Percentiles rank a stretch among this genome's conserved stretches.
Evolutionary conservation across 2,113 vertebrate species (phyloP).

Genomic region (Gymnobelideus leadbeateri): DNA sequence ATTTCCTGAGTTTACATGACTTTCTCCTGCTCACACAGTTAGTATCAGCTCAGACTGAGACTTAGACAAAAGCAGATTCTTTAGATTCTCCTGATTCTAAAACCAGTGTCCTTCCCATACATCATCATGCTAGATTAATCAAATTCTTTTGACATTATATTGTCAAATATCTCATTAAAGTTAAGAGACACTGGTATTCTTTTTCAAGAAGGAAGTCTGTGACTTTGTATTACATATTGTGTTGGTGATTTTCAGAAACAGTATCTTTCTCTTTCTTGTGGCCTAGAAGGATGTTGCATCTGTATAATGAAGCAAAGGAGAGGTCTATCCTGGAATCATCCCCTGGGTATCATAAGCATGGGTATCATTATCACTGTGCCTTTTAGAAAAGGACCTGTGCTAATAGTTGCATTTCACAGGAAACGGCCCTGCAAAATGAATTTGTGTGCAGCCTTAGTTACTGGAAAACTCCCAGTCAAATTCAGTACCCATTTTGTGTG

Average conservation of each 20-base stretch:
- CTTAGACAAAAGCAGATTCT: neutral
- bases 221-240: neutral
- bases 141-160: neutral
- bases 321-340: neutral
- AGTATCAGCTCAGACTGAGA: neutral
- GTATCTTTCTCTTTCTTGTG: neutral
- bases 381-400: neutral
- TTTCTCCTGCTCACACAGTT: neutral
- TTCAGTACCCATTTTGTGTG: neutral
- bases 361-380: neutral
- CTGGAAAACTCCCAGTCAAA: neutral
- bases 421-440: neutral
- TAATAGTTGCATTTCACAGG: neutral
- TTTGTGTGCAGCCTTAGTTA: neutral
- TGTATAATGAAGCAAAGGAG: neutral
- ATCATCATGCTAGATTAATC: neutral
- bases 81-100: neutral
- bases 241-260: neutral
- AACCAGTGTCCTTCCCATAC: neutral
- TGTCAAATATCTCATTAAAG: neutral
- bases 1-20: neutral
- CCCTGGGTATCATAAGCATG: neutral
- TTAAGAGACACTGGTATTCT: neutral
- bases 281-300: neutral
- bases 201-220: neutral